Evolutionary conservation across 2,797 vertebrate species (phyloP).

Genomic region (Tachyglossus aculeatus): DNA sequence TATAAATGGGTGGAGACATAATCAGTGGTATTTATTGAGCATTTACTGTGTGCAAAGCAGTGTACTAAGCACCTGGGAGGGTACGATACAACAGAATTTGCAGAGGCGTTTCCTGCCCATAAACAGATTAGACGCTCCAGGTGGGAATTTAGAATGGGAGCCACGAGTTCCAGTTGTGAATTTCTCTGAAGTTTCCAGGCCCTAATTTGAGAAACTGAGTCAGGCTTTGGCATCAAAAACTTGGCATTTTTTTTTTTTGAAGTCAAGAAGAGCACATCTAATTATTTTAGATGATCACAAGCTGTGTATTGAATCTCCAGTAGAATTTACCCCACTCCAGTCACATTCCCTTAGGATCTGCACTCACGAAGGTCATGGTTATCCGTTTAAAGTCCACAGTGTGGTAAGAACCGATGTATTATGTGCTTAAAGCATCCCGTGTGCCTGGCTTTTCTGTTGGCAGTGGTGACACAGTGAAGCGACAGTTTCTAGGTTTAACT

Average conservation of each 20-base stretch:
- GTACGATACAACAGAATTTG: too few relatives aligned
- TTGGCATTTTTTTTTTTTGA: neutral
- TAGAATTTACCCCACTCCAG: neutral
- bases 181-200: conserved; percentile 23
- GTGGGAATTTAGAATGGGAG: too few relatives aligned
- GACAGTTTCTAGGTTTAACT: conserved; percentile 7
- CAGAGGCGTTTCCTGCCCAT: too few relatives aligned
- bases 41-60: too few relatives aligned
- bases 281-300: conserved; percentile 32
- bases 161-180: too few relatives aligned
- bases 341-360: neutral
- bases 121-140: too few relatives aligned
- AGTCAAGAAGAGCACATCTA: conserved; percentile 9
- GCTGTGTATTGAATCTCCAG: neutral
- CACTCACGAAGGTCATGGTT: neutral
- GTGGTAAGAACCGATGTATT: neutral
- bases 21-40: too few relatives aligned
- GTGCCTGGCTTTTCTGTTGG: neutral
- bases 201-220: neutral
- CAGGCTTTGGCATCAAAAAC: conserved; percentile 5
- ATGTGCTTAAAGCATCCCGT: conserved; percentile 9
- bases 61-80: too few relatives aligned
- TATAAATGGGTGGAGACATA: too few relatives aligned
- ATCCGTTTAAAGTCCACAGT: conserved; percentile 1
- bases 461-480: neutral